Evolutionary conservation across 2,888 invertebrate species (phyloP), one percentile per base, ranked within the genome.

Genomic region (Athalia rosae): DNA sequence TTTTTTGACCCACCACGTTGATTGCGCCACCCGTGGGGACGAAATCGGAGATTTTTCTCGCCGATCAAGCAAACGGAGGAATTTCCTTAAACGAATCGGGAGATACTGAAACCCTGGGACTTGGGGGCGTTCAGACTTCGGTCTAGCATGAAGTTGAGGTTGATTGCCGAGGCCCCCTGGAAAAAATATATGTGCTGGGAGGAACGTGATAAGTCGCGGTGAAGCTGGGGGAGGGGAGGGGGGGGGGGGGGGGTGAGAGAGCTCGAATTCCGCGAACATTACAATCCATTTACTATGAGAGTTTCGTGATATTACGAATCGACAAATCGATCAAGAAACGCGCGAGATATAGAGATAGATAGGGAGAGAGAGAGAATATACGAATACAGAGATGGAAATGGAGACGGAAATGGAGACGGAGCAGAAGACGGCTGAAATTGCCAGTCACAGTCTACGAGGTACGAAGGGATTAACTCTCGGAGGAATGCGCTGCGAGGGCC

Each of bases 381-480:
- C 28, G 28, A 28, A 28, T 28, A 28, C 28, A 28, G 76, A 69
- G 77, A 78, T 77, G 78, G 76, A 78, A 66, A 79, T 64, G 74
- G 73, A 63, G 80, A 74, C 77, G 66, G 62, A 48, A 73, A 56
- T 48, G 79, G 59, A 78, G 79, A 79, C 67, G 71, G 80, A 77
- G 81, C 50, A 71, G 79, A 78, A 82, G 80, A 80, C 78, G 83
- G 83, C 82, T 85, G 85, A 86, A 86, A 88, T 88, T 86, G 87
- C 87, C 88, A 86, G 86, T 83, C 80, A 76, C 79, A 81, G 79
- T 79, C 80, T 81, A 80, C 81, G 82, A 58, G 83, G 85, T 86
- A 84, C 79, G 28, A 28, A 80, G 86, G 87, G 87, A 88, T 88
- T 89, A 88, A 89, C 85, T 86, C 84, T 82, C 83, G 80, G 81